These are phyloP conservation scores for Phania funesta DNA, from an alignment of 2,888 invertebrate species.

Conservation along the genomic window DNA sequence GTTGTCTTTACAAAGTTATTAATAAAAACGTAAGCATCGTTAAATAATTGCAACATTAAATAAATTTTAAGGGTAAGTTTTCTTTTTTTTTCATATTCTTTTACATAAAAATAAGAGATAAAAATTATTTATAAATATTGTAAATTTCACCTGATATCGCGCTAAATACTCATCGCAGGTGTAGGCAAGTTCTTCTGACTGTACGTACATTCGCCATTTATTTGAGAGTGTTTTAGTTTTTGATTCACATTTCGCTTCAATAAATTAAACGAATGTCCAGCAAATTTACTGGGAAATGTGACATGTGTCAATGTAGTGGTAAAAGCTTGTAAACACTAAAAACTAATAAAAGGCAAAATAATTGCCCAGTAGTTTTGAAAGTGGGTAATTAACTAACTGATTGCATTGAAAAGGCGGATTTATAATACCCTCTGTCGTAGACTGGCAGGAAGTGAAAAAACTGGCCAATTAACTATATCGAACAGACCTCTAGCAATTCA, in stretches of 20 bases:
- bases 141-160: slow-evolving; percentile 23
- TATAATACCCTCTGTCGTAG: too few species aligned
- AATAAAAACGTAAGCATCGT: slow-evolving; percentile 26
- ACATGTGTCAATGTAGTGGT: slow-evolving; percentile 54
- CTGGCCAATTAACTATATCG: too few species aligned
- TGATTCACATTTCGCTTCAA: slow-evolving; percentile 16
- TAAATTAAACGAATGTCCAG: slow-evolving; percentile 55
- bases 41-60: slow-evolving; percentile 14
- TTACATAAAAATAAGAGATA: neutral
- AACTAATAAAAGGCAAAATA: neutral
- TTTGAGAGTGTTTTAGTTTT: neutral
- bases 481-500: too few species aligned
- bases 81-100: neutral
- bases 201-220: slow-evolving; percentile 43
- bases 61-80: slow-evolving; percentile 50
- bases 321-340: neutral
- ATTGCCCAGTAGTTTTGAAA: neutral
- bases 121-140: slow-evolving; percentile 26
- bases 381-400: too few species aligned
- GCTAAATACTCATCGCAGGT: neutral
- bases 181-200: neutral
- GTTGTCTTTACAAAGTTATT: neutral
- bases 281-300: slow-evolving; percentile 61
- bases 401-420: too few species aligned
- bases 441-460: too few species aligned